Conservation (phyloP, 2,113 vertebrate genomes). For the Eurystomus gularis region DNA sequence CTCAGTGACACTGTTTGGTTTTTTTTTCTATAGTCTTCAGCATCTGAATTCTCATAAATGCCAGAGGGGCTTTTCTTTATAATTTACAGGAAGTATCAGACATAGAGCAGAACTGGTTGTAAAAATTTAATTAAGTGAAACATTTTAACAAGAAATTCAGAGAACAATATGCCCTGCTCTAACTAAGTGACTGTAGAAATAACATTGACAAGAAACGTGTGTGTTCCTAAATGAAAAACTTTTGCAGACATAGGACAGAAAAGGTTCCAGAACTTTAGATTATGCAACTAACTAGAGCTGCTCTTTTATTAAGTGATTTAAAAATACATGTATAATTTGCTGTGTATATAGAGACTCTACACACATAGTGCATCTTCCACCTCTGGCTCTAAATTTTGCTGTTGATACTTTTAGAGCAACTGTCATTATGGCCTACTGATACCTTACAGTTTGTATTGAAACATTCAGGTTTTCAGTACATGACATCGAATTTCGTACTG, state of each 20-base stretch:
- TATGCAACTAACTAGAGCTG: slow-evolving; percentile 4
- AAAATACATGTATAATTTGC: background rate
- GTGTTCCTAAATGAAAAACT: slow-evolving; percentile 67
- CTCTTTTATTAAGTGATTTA: slow-evolving; percentile 18
- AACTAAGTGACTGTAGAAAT: slow-evolving; percentile 66
- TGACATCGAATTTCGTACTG: slow-evolving; percentile 7
- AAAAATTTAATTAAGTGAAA: slow-evolving; percentile 79
- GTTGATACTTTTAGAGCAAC: background rate
- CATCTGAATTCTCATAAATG: slow-evolving; percentile 52
- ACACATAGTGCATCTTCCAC: background rate
- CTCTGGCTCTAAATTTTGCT: background rate
- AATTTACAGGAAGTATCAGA: slow-evolving; percentile 64
- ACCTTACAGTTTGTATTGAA: background rate
- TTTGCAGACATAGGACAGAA: slow-evolving; percentile 12
- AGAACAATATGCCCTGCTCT: slow-evolving; percentile 76
- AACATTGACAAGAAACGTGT: slow-evolving; percentile 70
- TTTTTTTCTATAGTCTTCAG: background rate
- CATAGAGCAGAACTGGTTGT: slow-evolving; percentile 75
- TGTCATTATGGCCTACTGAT: background rate
- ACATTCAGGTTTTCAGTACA: background rate
- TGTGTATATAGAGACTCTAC: background rate
- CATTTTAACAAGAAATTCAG: slow-evolving; percentile 77
- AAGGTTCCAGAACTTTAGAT: slow-evolving; percentile 46
- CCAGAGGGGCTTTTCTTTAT: slow-evolving; percentile 11
- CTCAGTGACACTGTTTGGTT: background rate